Evolutionary conservation across 2,113 vertebrate genomes (phyloP).

Genomic region (Brachirus orientalis): DNA sequence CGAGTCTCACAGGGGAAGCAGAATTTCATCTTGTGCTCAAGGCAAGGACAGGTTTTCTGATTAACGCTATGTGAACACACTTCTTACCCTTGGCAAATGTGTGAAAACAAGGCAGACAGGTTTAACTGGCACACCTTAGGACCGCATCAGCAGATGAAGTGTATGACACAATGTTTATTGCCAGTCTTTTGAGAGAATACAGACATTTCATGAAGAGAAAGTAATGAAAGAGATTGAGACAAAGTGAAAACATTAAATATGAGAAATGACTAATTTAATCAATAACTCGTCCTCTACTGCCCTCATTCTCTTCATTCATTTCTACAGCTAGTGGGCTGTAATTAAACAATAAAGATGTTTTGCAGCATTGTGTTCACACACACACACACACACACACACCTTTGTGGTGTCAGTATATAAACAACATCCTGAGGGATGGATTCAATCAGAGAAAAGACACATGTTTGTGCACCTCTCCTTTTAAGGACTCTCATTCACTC

Average conservation of each 20-base stretch:
- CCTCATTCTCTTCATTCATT: conserved; percentile 22
- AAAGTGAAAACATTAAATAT: conserved; percentile 64
- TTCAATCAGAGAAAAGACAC: conserved; percentile 71
- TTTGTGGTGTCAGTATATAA: conserved; percentile 68
- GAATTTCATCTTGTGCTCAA: not conserved
- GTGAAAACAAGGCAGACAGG: conserved; percentile 1
- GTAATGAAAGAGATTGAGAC: conserved; percentile 22
- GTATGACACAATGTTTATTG: conserved; percentile 24
- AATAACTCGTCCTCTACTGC: conserved; percentile 64
- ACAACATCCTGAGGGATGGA: conserved; percentile 70
- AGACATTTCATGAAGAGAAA: not conserved
- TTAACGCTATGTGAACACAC: not conserved
- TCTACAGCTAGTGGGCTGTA: conserved; percentile 63
- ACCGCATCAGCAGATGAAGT: conserved; percentile 3
- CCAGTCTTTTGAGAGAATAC: not conserved
- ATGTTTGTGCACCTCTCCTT: not conserved
- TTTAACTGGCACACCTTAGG: conserved; percentile 15
- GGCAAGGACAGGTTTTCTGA: not conserved
- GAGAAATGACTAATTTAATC: conserved; percentile 63
- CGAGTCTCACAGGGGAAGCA: not conserved
- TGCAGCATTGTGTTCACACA: conserved; percentile 22
- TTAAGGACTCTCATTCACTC: too few species aligned
- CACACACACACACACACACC: conserved; percentile 41
- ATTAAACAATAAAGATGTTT: conserved; percentile 66
- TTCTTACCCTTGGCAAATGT: not conserved